phyloP scores from a whole-genome alignment of 2,797 vertebrate species.

The Cheracebus regulus region DNA sequence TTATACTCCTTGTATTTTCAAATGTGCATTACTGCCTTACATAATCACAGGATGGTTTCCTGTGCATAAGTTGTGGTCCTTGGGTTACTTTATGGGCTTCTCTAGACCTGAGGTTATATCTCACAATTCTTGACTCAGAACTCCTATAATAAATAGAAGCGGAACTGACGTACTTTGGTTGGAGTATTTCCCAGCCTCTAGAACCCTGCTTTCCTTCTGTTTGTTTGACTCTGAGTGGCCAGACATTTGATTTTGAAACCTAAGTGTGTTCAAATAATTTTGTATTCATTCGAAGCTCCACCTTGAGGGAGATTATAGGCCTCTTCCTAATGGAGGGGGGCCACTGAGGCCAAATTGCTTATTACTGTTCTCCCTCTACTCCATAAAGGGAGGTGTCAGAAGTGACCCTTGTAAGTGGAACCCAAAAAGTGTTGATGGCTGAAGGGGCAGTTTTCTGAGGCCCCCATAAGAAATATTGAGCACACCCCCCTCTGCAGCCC shows the following conservation, averaged over 20 bases:
- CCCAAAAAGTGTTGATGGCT: not conserved
- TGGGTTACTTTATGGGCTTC: not conserved
- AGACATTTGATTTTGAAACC: not conserved
- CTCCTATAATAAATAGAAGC: slow-evolving; percentile 21
- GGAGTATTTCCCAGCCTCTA: not conserved
- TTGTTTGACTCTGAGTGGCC: not conserved
- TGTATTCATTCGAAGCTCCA: not conserved
- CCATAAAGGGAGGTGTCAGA: not conserved
- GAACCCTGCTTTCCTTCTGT: not conserved
- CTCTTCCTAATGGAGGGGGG: not conserved
- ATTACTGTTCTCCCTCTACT: rapidly evolving
- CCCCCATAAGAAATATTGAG: not conserved
- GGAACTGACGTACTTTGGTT: not conserved
- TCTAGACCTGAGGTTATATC: not conserved
- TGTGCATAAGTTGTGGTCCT: not conserved
- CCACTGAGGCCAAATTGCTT: not conserved
- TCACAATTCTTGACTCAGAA: slow-evolving; percentile 17
- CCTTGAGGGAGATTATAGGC: not conserved
- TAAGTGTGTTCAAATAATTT: not conserved
- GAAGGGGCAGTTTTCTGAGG: not conserved
- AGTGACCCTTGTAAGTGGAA: not conserved
- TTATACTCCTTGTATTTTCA: not conserved
- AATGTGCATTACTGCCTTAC: not conserved
- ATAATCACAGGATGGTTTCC: not conserved
- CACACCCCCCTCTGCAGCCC: not conserved